These are phyloP conservation scores for Ailuropoda melanoleuca DNA, from an alignment of 2,113 vertebrate genomes.

Conservation along the genomic window DNA sequence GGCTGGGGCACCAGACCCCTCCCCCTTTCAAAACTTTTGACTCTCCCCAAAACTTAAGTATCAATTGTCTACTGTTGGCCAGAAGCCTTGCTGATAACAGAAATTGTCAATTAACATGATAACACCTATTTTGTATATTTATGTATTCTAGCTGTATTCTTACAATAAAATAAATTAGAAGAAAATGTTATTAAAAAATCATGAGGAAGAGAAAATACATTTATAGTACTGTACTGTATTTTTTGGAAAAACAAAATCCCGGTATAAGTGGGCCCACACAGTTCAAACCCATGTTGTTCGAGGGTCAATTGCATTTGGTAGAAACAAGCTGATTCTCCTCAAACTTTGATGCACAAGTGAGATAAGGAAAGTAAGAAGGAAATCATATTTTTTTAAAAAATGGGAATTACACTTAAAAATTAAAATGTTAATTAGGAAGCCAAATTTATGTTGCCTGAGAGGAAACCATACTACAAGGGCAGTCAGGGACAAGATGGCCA, in stretches of 20 bases:
- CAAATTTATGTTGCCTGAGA: background rate
- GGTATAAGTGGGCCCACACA: background rate
- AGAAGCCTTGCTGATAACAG: background rate
- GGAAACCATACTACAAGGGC: background rate
- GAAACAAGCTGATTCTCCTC: background rate
- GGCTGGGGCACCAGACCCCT: background rate
- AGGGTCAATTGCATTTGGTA: background rate
- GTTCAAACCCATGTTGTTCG: background rate
- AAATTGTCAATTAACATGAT: background rate
- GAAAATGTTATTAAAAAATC: background rate
- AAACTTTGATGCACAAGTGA: background rate
- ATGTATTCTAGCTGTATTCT: background rate
- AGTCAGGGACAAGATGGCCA: background rate
- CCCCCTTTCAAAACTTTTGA: background rate
- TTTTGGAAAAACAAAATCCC: background rate
- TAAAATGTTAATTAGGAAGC: background rate
- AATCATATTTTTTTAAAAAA: background rate
- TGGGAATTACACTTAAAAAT: constrained; percentile 15
- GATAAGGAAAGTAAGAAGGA: background rate
- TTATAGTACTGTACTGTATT: background rate
- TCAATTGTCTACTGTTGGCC: background rate
- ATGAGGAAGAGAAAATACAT: background rate
- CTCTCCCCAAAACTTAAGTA: background rate
- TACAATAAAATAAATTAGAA: background rate
- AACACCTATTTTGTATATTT: background rate